Evolutionary conservation across 2,888 invertebrate genomes (phyloP).

Genomic region (Oscheius sp.): DNA sequence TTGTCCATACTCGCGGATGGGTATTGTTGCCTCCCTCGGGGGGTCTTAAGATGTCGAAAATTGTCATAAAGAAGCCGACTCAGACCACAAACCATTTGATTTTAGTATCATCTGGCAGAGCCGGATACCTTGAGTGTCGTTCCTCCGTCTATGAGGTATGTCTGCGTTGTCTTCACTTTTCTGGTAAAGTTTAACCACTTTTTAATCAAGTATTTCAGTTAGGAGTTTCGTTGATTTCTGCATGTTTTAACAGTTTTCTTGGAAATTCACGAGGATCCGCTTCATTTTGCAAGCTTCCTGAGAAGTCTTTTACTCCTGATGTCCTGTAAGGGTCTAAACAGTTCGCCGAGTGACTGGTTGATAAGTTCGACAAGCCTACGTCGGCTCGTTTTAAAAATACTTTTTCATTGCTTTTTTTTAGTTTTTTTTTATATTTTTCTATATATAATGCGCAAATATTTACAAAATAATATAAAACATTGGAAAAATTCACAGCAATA

Average conservation of each 20-base stretch:
- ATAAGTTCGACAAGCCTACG: no score
- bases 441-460: background rate
- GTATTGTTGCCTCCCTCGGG: background rate
- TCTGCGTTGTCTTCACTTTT: slow-evolving; percentile 53
- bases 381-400: no score
- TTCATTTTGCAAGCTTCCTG: slow-evolving; percentile 48
- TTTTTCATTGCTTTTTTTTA: no score
- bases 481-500: background rate
- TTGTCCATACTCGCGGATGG: background rate
- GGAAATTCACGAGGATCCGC: slow-evolving; percentile 46
- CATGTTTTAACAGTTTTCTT: slow-evolving; percentile 50
- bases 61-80: slow-evolving; percentile 23
- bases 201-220: slow-evolving; percentile 25
- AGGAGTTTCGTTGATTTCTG: slow-evolving; percentile 44
- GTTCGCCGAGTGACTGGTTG: no score
- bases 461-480: background rate
- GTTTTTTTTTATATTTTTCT: background rate
- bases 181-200: slow-evolving; percentile 25
- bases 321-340: slow-evolving; percentile 49
- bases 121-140: slow-evolving; percentile 57
- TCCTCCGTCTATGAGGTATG: slow-evolving; percentile 51
- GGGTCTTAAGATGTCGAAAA: slow-evolving; percentile 1
- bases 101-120: slow-evolving; percentile 49
- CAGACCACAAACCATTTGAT: background rate
- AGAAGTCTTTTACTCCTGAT: slow-evolving; percentile 36